Percentiles rank a stretch among this genome's conserved stretches.
Conservation (phyloP, 2,888 invertebrate genomes). For the Neoscelio sp. region DNA sequence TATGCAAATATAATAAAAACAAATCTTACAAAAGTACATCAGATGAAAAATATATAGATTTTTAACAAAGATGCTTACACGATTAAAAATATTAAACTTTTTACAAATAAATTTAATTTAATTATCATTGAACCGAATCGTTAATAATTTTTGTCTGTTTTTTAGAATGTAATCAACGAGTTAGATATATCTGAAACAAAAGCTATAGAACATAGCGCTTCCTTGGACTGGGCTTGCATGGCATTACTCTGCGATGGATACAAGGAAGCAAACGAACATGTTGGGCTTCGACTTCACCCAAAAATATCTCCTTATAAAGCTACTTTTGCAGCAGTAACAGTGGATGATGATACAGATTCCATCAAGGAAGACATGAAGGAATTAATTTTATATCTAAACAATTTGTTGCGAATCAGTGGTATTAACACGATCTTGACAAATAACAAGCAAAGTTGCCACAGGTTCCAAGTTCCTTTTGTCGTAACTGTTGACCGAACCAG, state of each 20-base stretch:
- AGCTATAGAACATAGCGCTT: slow-evolving; percentile 77
- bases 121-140: no score
- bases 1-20: no score
- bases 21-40: no score
- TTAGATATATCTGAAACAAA: slow-evolving; percentile 67
- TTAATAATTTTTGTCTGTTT: no score
- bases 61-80: no score
- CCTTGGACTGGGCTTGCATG: slow-evolving; percentile 80
- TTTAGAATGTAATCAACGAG: slow-evolving; percentile 37
- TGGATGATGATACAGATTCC: slow-evolving; percentile 80
- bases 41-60: no score
- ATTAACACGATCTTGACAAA: slow-evolving; percentile 77
- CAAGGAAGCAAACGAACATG: slow-evolving; percentile 70
- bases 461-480: slow-evolving; percentile 87
- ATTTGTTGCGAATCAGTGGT: slow-evolving; percentile 83
- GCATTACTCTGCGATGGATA: slow-evolving; percentile 79
- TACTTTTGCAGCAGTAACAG: slow-evolving; percentile 84
- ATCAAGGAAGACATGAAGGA: slow-evolving; percentile 83
- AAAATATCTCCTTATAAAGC: slow-evolving; percentile 91
- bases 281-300: slow-evolving; percentile 86
- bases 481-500: slow-evolving; percentile 88
- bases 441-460: slow-evolving; percentile 74
- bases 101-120: not conserved
- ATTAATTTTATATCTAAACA: slow-evolving; percentile 85
- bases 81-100: not conserved